These are phyloP conservation scores for Drosophila arawakana DNA, from an alignment of 1,140 invertebrate genomes.

Conservation along the genomic window DNA sequence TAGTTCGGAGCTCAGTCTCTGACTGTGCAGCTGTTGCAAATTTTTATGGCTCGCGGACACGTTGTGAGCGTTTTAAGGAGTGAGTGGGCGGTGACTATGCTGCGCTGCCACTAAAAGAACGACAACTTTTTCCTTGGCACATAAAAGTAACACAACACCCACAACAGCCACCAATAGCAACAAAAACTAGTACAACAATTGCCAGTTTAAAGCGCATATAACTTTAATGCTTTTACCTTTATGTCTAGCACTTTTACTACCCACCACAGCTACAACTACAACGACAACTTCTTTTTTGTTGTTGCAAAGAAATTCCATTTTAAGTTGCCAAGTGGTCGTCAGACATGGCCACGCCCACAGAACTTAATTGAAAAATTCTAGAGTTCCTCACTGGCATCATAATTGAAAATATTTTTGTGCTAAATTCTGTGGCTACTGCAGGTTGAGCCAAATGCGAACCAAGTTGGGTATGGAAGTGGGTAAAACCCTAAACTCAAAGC, in stretches of 20 bases:
- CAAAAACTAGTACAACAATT: constrained; percentile 43
- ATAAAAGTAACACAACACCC: constrained; percentile 63
- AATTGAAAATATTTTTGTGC: constrained; percentile 80
- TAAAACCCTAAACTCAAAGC: constrained; percentile 34
- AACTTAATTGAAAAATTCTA: constrained; percentile 81
- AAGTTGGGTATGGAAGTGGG: constrained; percentile 1
- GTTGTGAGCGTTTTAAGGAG: constrained; percentile 58
- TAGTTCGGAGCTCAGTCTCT: constrained; percentile 20
- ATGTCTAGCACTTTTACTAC: constrained; percentile 78
- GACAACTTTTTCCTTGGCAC: constrained; percentile 79
- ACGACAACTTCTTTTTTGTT: constrained; percentile 55
- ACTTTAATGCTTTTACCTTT: constrained; percentile 80
- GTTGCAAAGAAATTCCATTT: constrained; percentile 68
- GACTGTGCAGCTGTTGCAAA: constrained; percentile 77
- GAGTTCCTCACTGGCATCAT: constrained; percentile 76
- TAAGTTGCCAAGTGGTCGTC: constrained; percentile 45
- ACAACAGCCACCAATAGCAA: constrained; percentile 15
- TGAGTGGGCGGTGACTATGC: constrained; percentile 8
- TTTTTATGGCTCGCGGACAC: constrained; percentile 80
- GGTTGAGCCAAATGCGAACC: constrained; percentile 10
- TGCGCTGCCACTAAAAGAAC: constrained; percentile 59
- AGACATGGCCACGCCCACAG: constrained; percentile 10
- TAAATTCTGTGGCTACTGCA: constrained; percentile 57
- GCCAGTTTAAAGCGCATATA: constrained; percentile 77
- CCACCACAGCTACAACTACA: constrained; percentile 36